These are phyloP conservation scores for Dione vanillae DNA, from an alignment of 2,888 invertebrate species.

Conservation along the genomic window DNA sequence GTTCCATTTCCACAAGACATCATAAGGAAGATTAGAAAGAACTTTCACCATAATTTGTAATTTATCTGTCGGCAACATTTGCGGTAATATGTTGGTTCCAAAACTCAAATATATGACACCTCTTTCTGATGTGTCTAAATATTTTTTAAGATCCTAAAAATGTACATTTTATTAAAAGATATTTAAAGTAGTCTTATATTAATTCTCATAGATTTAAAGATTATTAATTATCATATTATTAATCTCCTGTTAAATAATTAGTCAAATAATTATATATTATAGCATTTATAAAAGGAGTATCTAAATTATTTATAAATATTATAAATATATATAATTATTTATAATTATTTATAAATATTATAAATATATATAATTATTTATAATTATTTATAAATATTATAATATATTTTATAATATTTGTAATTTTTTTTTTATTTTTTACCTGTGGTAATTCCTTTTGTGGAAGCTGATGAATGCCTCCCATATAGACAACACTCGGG, in stretches of 20 bases:
- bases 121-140: conserved; percentile 53
- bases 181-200: not conserved
- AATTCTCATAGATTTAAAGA: too few species aligned
- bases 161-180: not conserved
- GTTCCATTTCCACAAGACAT: conserved; percentile 64
- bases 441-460: conserved; percentile 60
- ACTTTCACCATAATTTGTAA: conserved; percentile 52
- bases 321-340: too few species aligned
- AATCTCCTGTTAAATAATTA: too few species aligned
- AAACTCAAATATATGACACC: conserved; percentile 63
- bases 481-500: conserved; percentile 65
- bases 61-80: conserved; percentile 49
- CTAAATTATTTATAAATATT: too few species aligned
- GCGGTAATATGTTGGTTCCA: conserved; percentile 55
- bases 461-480: too few species aligned
- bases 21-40: conserved; percentile 58
- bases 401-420: too few species aligned
- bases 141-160: conserved; percentile 53
- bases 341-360: too few species aligned
- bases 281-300: too few species aligned
- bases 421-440: not conserved
- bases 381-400: too few species aligned
- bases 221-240: too few species aligned
- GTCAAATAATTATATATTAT: too few species aligned
- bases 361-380: too few species aligned